These are phyloP conservation scores for Scaptomyza polygonia DNA, from an alignment of 2,888 invertebrate species.

Conservation along the genomic window DNA sequence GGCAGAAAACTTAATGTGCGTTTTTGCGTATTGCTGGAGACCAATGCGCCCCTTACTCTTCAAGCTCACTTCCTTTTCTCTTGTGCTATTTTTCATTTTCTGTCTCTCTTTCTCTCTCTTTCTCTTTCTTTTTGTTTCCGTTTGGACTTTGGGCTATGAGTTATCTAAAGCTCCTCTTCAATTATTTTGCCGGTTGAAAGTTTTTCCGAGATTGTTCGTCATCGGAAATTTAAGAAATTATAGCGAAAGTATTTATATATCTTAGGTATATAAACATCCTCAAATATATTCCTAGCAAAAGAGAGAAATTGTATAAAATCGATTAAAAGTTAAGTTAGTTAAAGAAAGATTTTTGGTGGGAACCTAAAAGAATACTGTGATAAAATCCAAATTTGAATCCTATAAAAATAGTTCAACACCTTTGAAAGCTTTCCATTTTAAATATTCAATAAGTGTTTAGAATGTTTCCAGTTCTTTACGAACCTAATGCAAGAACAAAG, in stretches of 20 bases:
- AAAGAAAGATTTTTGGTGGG: no score
- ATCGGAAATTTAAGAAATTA: constrained; percentile 29
- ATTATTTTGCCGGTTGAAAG: constrained; percentile 53
- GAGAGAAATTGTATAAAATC: no score
- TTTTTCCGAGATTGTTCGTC: constrained; percentile 34
- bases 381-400: no score
- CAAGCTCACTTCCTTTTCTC: background rate
- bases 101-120: background rate
- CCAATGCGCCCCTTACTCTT: background rate
- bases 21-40: constrained; percentile 44
- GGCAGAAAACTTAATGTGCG: constrained; percentile 75
- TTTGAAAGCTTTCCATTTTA: no score
- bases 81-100: constrained; percentile 8
- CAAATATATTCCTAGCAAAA: background rate
- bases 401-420: no score
- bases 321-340: no score
- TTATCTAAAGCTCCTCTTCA: constrained; percentile 56
- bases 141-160: constrained; percentile 20
- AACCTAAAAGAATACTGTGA: no score
- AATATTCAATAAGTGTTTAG: no score
- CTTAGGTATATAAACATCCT: no score
- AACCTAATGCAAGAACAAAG: no score
- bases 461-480: no score
- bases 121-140: constrained; percentile 7
- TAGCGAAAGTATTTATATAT: no score